These are phyloP conservation scores for Ranitomeya imitator DNA, from an alignment of 2,113 vertebrate genomes.

Conservation along the genomic window DNA sequence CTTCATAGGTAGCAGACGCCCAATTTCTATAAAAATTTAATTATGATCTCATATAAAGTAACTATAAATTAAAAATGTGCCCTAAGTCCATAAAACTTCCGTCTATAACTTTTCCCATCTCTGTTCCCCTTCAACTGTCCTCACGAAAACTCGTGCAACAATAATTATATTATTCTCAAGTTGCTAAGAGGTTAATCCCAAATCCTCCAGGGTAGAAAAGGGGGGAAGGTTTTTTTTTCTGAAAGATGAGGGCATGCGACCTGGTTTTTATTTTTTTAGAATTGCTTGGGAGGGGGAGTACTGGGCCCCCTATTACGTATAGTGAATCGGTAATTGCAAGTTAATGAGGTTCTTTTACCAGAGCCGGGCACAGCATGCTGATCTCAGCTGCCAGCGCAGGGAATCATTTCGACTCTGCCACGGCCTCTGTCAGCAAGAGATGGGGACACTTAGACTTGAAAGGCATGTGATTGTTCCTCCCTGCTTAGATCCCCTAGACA, in stretches of 20 bases:
- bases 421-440: slow-evolving; percentile 47
- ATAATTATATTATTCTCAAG: slow-evolving; percentile 37
- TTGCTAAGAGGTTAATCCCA: slow-evolving; percentile 49
- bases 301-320: slow-evolving; percentile 43
- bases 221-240: slow-evolving; percentile 19
- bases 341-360: slow-evolving; percentile 52
- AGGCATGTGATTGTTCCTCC: slow-evolving; percentile 59
- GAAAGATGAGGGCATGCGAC: slow-evolving; percentile 47
- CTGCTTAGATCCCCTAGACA: slow-evolving; percentile 59
- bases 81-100: slow-evolving; percentile 14
- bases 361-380: slow-evolving; percentile 39
- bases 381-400: slow-evolving; percentile 46
- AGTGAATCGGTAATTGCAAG: slow-evolving; percentile 57
- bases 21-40: neutral
- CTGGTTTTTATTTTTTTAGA: slow-evolving; percentile 43
- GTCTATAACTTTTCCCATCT: slow-evolving; percentile 11
- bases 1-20: slow-evolving; percentile 1
- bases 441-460: slow-evolving; percentile 52
- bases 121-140: slow-evolving; percentile 9
- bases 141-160: slow-evolving; percentile 42
- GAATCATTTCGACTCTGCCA: slow-evolving; percentile 36
- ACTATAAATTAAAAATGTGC: slow-evolving; percentile 1
- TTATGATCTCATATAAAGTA: neutral
- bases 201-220: neutral
- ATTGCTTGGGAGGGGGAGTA: slow-evolving; percentile 37